Conservation (phyloP, 2,113 vertebrate species). For the Atrichornis clamosus region DNA sequence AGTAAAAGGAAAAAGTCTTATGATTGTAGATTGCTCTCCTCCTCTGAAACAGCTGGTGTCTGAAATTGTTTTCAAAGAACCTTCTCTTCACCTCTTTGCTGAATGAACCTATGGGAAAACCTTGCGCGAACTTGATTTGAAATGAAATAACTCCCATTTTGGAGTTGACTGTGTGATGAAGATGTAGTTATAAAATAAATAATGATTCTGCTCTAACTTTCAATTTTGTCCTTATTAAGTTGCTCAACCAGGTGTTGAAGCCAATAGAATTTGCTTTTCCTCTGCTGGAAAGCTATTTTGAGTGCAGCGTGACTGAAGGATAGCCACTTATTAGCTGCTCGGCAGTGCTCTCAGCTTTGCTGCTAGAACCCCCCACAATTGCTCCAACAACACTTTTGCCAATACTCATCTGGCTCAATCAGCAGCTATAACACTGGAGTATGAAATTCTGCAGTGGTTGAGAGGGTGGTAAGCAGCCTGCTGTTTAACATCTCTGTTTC, state of each 20-base stretch:
- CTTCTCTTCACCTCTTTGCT: neutral
- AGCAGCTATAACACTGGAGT: neutral
- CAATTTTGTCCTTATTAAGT: conserved; percentile 65
- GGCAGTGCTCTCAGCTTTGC: conserved; percentile 11
- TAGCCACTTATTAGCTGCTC: conserved; percentile 55
- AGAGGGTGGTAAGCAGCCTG: neutral
- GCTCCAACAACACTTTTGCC: conserved; percentile 40
- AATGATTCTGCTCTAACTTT: conserved; percentile 56
- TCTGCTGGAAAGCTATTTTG: conserved; percentile 57
- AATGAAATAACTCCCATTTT: conserved; percentile 47
- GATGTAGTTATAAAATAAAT: conserved; percentile 64
- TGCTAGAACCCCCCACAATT: conserved; percentile 32
- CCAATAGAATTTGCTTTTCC: conserved; percentile 62
- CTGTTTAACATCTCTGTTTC: conserved; percentile 38
- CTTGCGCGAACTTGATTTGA: conserved; percentile 26
- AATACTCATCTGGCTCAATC: conserved; percentile 52
- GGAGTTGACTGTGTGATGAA: conserved; percentile 44
- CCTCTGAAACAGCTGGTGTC: neutral
- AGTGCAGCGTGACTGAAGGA: conserved; percentile 46
- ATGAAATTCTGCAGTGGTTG: neutral
- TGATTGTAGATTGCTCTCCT: neutral
- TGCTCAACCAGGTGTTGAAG: conserved; percentile 69
- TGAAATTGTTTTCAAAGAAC: conserved; percentile 36
- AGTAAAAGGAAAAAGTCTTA: neutral
- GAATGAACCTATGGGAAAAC: neutral